Conservation (phyloP, 2,797 vertebrate genomes). For the Forpus xanthops region DNA sequence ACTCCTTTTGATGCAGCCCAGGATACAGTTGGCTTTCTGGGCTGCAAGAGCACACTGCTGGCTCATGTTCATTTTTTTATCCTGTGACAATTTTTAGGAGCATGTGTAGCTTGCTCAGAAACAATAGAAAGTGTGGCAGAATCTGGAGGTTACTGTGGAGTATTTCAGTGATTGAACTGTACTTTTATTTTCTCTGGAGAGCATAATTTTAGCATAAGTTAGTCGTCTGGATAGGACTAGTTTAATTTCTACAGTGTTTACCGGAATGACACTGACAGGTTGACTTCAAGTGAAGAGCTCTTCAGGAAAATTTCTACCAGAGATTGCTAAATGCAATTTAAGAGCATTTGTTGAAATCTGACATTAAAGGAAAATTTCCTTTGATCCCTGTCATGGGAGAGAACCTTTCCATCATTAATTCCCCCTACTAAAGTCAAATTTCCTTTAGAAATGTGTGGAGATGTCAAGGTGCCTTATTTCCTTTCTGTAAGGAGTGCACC, state of each 20-base stretch:
- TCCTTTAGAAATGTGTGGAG: constrained; percentile 54
- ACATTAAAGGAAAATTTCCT: constrained; percentile 69
- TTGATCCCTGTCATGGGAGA: constrained; percentile 70
- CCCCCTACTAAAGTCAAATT: constrained; percentile 54
- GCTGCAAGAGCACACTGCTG: no score
- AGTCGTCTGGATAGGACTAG: constrained; percentile 27
- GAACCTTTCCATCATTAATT: constrained; percentile 67
- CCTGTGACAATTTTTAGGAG: not conserved
- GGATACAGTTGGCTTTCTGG: no score
- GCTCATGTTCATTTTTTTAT: no score
- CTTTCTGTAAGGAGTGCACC: constrained; percentile 19
- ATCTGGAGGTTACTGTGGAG: not conserved
- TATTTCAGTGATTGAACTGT: not conserved
- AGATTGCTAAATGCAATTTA: constrained; percentile 69
- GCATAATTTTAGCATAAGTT: constrained; percentile 65
- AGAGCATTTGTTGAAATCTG: constrained; percentile 68
- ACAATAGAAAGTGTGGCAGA: constrained; percentile 25
- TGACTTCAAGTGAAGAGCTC: constrained; percentile 56
- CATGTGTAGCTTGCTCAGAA: not conserved
- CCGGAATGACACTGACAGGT: constrained; percentile 51
- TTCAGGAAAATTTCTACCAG: constrained; percentile 37
- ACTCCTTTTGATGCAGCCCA: no score
- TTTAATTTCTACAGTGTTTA: constrained; percentile 47
- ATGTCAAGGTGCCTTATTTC: constrained; percentile 63
- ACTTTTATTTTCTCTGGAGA: constrained; percentile 41